Evolutionary conservation across 2,113 vertebrate genomes (phyloP), one percentile per base, ranked within the genome.

Genomic region (Xiphophorus maculatus): DNA sequence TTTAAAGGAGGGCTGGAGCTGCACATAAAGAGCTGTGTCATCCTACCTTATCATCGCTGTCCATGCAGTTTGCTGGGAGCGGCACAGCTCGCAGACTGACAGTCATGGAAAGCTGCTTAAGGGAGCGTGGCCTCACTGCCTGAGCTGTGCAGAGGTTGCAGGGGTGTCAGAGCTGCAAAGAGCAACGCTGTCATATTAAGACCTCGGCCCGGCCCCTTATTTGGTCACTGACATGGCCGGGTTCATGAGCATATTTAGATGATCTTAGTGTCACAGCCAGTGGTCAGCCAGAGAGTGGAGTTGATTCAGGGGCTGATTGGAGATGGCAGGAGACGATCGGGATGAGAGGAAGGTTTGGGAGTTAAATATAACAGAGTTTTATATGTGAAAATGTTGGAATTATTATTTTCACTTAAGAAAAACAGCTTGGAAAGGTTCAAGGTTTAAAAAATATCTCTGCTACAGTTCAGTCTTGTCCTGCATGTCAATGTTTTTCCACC

Each of bases 101-200:
- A 81, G 84, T 81, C 81, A 71, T 60, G 61, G 76, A 92, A 91
- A 92, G 90, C 91, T 78, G 87, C 91, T 92, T 90, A 85, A 82
- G 80, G 84, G 75, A 79, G 69, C 3, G 19, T 69, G 66, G 69
- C 69, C 76, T 84, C 48, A 3, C 69, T 82, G 1, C 61, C 76
- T 76, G 83, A 85, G 85, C 85, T 66, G 66, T 48, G 77, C 63
- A 51, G 27, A 77, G 71, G 67, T 88, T 85, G 75, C 75, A 54
- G 84, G 73, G 58, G 81, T 85, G 76, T 85, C 87, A 85, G 35
- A 65, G 71, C 88, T 51, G 79, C 12, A 83, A 79, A 82, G 74
- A 90, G 80, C 82, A 79, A 79, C 1, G 30, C 79, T 87, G 88
- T 88, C 85, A 83, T 61, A 77, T 84, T 86, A 90, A 84, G 77